These are phyloP conservation scores for Brevipalpus yothersi DNA, from an alignment of 1,140 invertebrate genomes.

Conservation along the genomic window DNA sequence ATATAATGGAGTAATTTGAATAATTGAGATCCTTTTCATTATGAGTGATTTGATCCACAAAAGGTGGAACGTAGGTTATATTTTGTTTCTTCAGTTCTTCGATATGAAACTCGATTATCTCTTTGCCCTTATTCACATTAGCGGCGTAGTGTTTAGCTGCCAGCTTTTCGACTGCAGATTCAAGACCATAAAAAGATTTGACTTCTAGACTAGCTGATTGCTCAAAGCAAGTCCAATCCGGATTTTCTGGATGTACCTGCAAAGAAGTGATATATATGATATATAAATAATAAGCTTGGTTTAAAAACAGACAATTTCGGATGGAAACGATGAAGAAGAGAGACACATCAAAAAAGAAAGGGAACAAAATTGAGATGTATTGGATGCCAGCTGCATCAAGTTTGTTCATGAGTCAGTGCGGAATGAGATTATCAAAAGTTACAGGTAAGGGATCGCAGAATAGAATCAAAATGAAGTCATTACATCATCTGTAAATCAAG, in stretches of 20 bases:
- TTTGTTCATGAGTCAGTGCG: no score
- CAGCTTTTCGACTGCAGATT: slow-evolving; percentile 80
- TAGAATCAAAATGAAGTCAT: no score
- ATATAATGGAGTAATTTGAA: background rate
- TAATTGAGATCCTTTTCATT: background rate
- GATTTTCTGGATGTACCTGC: slow-evolving; percentile 78
- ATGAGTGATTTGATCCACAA: background rate
- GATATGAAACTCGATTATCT: slow-evolving; percentile 83
- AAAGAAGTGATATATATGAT: background rate
- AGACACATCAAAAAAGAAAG: no score
- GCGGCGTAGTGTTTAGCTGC: slow-evolving; percentile 89
- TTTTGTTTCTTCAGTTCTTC: slow-evolving; percentile 52
- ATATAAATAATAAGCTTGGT: no score
- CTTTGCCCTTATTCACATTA: slow-evolving; percentile 80
- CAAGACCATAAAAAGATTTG: slow-evolving; percentile 88
- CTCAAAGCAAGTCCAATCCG: slow-evolving; percentile 90
- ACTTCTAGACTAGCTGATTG: slow-evolving; percentile 78
- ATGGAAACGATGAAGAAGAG: no score
- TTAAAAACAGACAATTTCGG: no score
- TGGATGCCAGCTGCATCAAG: no score
- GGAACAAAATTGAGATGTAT: no score
- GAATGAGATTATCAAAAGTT: no score
- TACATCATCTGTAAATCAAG: no score
- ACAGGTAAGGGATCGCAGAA: no score
- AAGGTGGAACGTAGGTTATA: slow-evolving; percentile 31